Evolutionary conservation across 1,140 invertebrate genomes (phyloP), one percentile per base, ranked within the genome.

Genomic region (Anastrepha obliqua): DNA sequence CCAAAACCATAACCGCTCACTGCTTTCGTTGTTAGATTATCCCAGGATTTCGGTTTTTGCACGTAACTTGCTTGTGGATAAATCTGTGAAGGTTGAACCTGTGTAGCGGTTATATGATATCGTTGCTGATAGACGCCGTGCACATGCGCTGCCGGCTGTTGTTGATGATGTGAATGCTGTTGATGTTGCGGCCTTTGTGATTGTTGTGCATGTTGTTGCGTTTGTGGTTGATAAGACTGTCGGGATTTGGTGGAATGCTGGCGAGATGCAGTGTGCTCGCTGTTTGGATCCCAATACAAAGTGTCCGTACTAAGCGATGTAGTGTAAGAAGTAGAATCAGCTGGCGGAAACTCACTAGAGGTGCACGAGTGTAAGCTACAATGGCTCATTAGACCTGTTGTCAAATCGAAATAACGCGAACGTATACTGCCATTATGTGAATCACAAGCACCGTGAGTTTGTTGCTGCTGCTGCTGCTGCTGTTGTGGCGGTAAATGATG

Each of bases 281-380:
- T 93, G 55, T 94, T 94, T 51, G 95, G 95, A 89, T 97, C 96
- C 96, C 97, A 97, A 89, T 97, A 97, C 0, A 97, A 93, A 2
- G 97, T 97, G 89, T 97, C 97, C 2, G 96, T 97, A 90, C 97
- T 97, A 1, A 97, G 93, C 2, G 97, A 97, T 17, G 96, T 97
- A 1, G 96, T 96, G 89, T 97, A 97, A 42, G 96, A 97, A 2
- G 96, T 96, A 65, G 96, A 96, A 44, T 96, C 96, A 7, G 94
- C 95, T 1, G 94, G 94, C 0, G 94, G 94, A n/a, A 96, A 92
- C 87, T 96, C 96, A 90, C 96, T 97, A 2, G 96, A 97, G 0
- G 96, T 96, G 89, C 96, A 97, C 0, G 96, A 97, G 90, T 97
- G 96, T 17, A 97, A 92, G 93, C 96, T 97, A 89, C 97, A 97